Base-by-base conservation (phyloP, 92 coral and sea anemone species). In the Palythoa grandiflora region DNA sequence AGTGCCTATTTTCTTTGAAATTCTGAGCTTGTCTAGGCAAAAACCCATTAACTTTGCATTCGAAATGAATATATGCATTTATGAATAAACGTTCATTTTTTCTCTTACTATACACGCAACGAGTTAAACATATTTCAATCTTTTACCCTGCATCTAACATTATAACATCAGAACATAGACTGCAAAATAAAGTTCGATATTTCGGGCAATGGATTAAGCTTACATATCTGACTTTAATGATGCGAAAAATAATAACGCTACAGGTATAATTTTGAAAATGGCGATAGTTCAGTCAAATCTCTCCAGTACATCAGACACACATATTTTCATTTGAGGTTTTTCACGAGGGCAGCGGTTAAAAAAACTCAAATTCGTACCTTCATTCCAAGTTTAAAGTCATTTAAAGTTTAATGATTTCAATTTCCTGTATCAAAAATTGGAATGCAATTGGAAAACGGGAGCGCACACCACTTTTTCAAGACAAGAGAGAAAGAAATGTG, bases 331-430 rank as follows among this genome's bases (percentile, higher is more conserved):
- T 44, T 44, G 50, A 44, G 50, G 50, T 44, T 59, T 59, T 59
- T 59, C 19, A 59, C 36, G 6, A 2, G 28, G 28, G 71, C 36
- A n/a, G 84, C 10, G 73, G 73, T 61, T 68, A n/a, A 1, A 19
- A 11, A 3, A 55, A 51, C 8, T 51, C 13, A 52, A 79, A 61
- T 79, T 79, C 47, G 84, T 60, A 16, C 73, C 37, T 19, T 16
- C 55, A 79, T 11, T 38, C 38, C 8, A 51, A 47, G 55, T 79
- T 16, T 79, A 79, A 79, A 57, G 84, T 61, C 51, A 59, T 68
- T 79, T 38, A 79, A 79, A 79, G 15, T 79, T 79, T 60, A 79
- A 79, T 61, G 84, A 79, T 79, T 79, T 79, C 72, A 39, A 73
- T 39, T 70, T 78, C 52, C 71, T 61, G 84, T 54, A 79, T 61